Percentiles rank a stretch among this genome's conserved stretches.
Evolutionary conservation across 2,113 vertebrate species (phyloP).

Genomic region (Eleginops maclovinus): DNA sequence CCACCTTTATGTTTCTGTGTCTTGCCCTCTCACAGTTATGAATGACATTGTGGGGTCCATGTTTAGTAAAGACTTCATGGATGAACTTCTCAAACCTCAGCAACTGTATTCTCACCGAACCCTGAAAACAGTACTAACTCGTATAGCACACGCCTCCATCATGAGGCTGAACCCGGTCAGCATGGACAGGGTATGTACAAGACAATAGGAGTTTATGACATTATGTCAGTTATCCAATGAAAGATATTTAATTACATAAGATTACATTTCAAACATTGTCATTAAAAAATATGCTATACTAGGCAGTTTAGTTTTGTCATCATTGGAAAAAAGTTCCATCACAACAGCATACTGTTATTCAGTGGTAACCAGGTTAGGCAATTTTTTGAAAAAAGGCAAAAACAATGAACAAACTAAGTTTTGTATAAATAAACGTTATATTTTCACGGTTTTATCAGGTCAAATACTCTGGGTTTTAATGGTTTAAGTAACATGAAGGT

Average conservation of each 20-base stretch:
- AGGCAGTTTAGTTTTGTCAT: too few species aligned
- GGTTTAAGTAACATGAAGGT: not conserved
- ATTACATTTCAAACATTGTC: not conserved
- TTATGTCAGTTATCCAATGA: not conserved
- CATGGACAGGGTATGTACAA: conserved; percentile 91
- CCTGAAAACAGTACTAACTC: conserved; percentile 89
- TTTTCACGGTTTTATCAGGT: not conserved
- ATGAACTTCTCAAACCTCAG: conserved; percentile 93
- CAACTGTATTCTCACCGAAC: conserved; percentile 93
- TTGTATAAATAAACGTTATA: too few species aligned
- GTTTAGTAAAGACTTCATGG: conserved; percentile 93
- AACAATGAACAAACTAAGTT: too few species aligned
- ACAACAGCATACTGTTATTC: too few species aligned
- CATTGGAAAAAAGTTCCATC: too few species aligned
- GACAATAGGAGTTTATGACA: not conserved
- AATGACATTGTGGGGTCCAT: conserved; percentile 92
- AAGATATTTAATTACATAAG: not conserved
- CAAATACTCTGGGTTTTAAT: not conserved
- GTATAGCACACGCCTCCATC: conserved; percentile 93
- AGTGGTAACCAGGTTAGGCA: too few species aligned
- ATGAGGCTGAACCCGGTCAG: conserved; percentile 94
- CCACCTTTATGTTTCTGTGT: conserved; percentile 1
- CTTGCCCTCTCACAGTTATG: conserved; percentile 83
- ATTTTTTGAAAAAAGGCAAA: too few species aligned
- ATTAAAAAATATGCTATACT: not conserved